Percentiles rank a stretch among this genome's conserved stretches.
phyloP scores from a whole-genome alignment of 2,888 invertebrate species.

The Tetragonisca angustula region DNA sequence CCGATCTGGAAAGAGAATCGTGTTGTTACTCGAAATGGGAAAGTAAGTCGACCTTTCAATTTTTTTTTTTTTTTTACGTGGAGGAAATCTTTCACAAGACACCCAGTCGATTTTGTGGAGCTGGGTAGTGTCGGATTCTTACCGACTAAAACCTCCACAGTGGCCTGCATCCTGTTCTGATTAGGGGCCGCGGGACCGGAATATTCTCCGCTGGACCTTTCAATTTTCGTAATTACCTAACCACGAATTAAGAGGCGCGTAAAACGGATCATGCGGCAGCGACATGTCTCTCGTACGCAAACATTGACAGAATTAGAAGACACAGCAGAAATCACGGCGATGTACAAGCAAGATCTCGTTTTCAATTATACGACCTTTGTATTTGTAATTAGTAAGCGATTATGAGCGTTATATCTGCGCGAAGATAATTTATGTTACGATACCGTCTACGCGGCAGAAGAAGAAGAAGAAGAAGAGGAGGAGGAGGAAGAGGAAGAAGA shows the following conservation, averaged over 20 bases:
- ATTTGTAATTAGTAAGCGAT: conserved; percentile 22
- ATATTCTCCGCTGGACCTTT: no score
- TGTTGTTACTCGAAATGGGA: not conserved
- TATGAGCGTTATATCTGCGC: conserved; percentile 2
- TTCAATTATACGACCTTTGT: not conserved
- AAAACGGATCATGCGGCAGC: no score
- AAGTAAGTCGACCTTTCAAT: not conserved
- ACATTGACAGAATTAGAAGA: conserved; percentile 16
- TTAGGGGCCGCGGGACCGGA: no score
- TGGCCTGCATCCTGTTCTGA: no score
- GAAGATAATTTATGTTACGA: conserved; percentile 22
- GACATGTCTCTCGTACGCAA: not conserved
- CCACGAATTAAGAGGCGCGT: no score
- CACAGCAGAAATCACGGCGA: not conserved
- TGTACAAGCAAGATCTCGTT: no score
- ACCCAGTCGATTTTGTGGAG: no score
- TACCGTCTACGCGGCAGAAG: not conserved
- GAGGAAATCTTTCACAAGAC: no score
- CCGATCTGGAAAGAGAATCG: no score
- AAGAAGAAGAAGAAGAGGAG: not conserved
- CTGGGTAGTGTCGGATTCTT: no score
- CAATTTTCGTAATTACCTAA: not conserved
- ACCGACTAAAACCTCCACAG: no score
- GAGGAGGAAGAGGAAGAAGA: not conserved
- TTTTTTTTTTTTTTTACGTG: no score